phyloP scores from a whole-genome alignment of 2,113 vertebrate species.

The Aegithalos caudatus region DNA sequence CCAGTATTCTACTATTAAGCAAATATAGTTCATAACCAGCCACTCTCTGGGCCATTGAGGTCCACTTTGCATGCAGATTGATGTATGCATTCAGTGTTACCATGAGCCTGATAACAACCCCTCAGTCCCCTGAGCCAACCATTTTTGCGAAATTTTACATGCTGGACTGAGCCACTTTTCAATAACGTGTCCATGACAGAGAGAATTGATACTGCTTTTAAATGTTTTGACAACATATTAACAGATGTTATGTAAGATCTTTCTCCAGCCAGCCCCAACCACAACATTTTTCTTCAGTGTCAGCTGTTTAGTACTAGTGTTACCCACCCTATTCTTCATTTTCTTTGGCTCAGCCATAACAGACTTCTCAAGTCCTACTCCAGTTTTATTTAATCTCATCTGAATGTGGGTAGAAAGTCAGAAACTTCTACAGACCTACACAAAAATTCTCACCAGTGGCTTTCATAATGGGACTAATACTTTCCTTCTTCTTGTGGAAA shows the following conservation, averaged over 20 bases:
- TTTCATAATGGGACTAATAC: background rate
- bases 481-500: background rate
- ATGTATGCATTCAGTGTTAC: background rate
- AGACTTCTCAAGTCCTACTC: background rate
- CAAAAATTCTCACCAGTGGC: background rate
- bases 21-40: background rate
- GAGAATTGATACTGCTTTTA: background rate
- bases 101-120: background rate
- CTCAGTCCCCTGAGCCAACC: background rate
- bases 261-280: background rate
- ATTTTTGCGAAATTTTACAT: background rate
- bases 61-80: background rate
- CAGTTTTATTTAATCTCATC: background rate
- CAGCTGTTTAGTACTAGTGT: background rate
- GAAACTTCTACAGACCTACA: background rate
- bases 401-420: background rate
- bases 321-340: background rate
- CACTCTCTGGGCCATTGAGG: background rate
- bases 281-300: background rate
- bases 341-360: background rate
- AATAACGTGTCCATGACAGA: background rate
- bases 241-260: background rate
- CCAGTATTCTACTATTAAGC: background rate
- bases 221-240: background rate
- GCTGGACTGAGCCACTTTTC: background rate